Conservation (phyloP, 2,797 vertebrate species). For the Helostoma temminkii region DNA sequence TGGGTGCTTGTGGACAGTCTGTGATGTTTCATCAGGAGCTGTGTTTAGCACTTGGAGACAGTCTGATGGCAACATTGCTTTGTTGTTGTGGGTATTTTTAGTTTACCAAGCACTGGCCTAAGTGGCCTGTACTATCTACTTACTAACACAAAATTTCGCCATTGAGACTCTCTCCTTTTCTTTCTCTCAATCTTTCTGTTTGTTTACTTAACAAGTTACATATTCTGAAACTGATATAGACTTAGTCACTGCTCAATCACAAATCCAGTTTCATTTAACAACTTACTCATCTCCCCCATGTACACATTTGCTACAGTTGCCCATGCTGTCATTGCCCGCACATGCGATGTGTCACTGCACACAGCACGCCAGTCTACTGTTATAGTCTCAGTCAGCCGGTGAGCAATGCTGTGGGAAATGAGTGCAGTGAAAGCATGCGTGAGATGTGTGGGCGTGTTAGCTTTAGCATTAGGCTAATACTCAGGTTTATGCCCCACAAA, state of each 20-base stretch:
- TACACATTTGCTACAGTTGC: constrained; percentile 37
- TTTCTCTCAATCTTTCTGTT: not conserved
- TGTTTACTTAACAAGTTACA: constrained; percentile 5
- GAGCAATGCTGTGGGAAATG: constrained; percentile 77
- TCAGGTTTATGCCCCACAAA: constrained; percentile 78
- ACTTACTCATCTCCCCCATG: constrained; percentile 33
- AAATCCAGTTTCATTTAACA: constrained; percentile 39
- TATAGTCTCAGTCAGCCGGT: constrained; percentile 51
- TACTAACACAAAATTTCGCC: constrained; percentile 31
- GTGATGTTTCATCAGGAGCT: constrained; percentile 57
- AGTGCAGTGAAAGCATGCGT: constrained; percentile 82
- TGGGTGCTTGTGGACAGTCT: constrained; percentile 48
- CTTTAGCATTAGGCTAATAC: constrained; percentile 73
- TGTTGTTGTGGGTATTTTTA: constrained; percentile 63
- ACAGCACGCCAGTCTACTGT: constrained; percentile 50
- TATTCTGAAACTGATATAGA: constrained; percentile 8
- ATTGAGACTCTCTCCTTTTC: constrained; percentile 4
- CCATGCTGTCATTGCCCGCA: constrained; percentile 61
- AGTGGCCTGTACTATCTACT: constrained; percentile 53
- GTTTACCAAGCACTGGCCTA: constrained; percentile 32
- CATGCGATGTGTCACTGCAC: constrained; percentile 71
- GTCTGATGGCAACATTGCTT: constrained; percentile 51
- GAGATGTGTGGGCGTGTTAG: constrained; percentile 80
- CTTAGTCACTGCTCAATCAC: constrained; percentile 33
- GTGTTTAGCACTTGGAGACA: constrained; percentile 51